A percentile compares a stretch with the other conserved stretches of the same genome.
These are phyloP conservation scores for Oligia fasciuncula DNA, from an alignment of 2,888 invertebrate genomes.

Conservation along the genomic window DNA sequence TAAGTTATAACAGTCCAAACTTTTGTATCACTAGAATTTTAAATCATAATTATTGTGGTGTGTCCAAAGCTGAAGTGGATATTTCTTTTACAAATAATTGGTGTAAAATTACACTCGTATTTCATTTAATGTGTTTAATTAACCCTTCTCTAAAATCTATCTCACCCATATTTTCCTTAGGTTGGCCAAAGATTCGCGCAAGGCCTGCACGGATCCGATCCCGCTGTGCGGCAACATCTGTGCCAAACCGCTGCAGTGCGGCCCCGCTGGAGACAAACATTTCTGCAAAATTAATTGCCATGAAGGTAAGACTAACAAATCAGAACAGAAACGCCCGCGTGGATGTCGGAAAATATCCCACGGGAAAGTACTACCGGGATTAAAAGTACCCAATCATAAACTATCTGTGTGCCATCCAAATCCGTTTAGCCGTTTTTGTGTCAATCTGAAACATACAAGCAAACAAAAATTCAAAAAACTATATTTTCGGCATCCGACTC, in stretches of 20 bases:
- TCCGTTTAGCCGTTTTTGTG: neutral
- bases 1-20: too few species aligned
- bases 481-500: neutral
- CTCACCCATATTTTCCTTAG: constrained; percentile 62
- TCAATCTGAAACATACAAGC: neutral
- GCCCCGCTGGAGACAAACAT: constrained; percentile 92
- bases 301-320: constrained; percentile 81
- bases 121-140: too few species aligned
- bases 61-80: neutral
- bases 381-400: neutral
- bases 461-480: neutral
- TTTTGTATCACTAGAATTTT: neutral
- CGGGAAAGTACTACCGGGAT: neutral
- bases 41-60: neutral
- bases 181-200: constrained; percentile 86
- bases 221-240: constrained; percentile 94
- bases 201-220: constrained; percentile 94
- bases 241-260: constrained; percentile 92
- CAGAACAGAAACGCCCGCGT: neutral
- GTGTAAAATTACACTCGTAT: too few species aligned
- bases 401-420: neutral
- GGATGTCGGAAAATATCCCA: neutral
- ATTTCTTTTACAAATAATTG: too few species aligned
- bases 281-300: constrained; percentile 92
- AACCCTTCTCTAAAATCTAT: too few species aligned